Evolutionary conservation across 2,113 vertebrate species (phyloP).

Genomic region (Python bivittatus): DNA sequence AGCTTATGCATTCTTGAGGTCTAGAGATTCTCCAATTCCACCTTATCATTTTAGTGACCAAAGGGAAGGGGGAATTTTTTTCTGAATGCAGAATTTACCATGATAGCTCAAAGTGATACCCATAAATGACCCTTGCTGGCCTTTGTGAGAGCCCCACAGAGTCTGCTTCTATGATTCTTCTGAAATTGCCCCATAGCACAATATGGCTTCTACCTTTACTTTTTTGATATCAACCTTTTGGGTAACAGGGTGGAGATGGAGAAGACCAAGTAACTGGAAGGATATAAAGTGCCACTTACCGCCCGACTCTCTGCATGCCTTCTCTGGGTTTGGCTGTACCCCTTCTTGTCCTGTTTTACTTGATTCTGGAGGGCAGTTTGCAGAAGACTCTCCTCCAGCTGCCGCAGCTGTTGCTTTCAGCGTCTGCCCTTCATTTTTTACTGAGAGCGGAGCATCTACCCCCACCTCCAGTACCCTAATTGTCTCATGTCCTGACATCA

Average conservation of each 20-base stretch:
- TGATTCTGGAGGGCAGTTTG: slow-evolving; percentile 35
- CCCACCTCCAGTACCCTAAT: slow-evolving; percentile 93
- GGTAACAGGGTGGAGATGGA: not conserved
- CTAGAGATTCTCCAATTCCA: not conserved
- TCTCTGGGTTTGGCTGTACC: slow-evolving; percentile 36
- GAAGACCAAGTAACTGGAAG: not conserved
- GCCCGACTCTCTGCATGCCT: slow-evolving; percentile 44
- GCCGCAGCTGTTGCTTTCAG: slow-evolving; percentile 31
- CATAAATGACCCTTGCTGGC: not conserved
- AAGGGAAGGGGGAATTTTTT: not conserved
- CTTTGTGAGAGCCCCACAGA: not conserved
- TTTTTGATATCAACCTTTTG: not conserved
- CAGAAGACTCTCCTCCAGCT: slow-evolving; percentile 48
- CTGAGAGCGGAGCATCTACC: slow-evolving; percentile 80
- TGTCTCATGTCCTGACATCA: slow-evolving; percentile 96
- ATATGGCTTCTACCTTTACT: not conserved
- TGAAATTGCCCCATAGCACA: not conserved
- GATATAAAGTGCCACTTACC: slow-evolving; percentile 55
- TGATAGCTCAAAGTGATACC: not conserved
- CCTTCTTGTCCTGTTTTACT: slow-evolving; percentile 39
- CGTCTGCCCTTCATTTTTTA: slow-evolving; percentile 73
- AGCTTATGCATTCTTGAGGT: not conserved
- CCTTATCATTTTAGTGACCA: not conserved
- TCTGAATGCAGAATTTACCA: not conserved
- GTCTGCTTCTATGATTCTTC: not conserved